Evolutionary conservation across 2,888 invertebrate species (phyloP), one percentile per base, ranked within the genome.

Genomic region (Habrosyne pyritoides): DNA sequence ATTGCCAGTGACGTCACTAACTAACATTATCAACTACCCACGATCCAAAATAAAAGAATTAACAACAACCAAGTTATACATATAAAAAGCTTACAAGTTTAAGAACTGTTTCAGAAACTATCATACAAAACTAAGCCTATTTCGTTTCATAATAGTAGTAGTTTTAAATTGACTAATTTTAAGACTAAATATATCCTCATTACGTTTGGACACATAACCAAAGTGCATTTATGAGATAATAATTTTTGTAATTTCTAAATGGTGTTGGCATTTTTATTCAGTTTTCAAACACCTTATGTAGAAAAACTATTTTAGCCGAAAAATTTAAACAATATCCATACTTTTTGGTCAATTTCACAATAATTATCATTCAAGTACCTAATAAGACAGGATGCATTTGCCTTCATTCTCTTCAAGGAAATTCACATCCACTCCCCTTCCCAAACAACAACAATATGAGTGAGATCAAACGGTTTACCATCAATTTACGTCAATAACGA

Each of bases 41-140:
- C 76, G 83, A 79, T 87, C 87, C 88, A 79, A 81, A 83, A 67
- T 77, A 81, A 81, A 79, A 53, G 57, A 79, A 78, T 69, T 71
- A 81, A 83, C 81, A 86, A 86, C 83, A 87, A 88, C 81, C 83
- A 75, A 86, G 79, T 87, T 87, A 85, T 84, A 84, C 81, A 84
- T 79, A 84, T 79, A 83, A 81, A 81, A 83, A 78, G 77, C 82
- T 83, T 83, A 88, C 63, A 75, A 74, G 77, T 84, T 84, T 73
- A 83, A 79, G 71, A 77, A 74, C 73, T 71, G 63, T 75, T 72
- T 73, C 74, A 75, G 69, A 79, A 79, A 80, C 74, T 75, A 80
- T 78, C 64, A 71, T 77, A 82, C 70, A 82, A 80, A 83, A 85
- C 79, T 86, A 88, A 84, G 79, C 64, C 81, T 87, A 86, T 81